Base-by-base conservation (phyloP, 2,113 vertebrate genomes). In the Nothoprocta perdicaria region DNA sequence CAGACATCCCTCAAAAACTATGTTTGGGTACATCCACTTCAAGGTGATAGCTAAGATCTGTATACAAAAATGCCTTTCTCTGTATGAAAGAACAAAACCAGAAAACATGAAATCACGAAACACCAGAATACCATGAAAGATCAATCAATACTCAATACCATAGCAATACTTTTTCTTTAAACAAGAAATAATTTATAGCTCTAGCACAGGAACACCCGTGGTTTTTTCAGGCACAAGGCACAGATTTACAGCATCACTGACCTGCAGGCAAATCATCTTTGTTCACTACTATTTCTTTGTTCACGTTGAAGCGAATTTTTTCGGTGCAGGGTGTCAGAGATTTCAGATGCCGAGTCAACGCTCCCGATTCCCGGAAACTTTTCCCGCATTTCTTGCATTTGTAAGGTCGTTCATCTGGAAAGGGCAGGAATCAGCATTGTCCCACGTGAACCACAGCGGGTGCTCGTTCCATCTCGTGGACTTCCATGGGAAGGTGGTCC, bases 291-390 rank as follows among this genome's bases (percentile, higher is more conserved):
- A 98, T 97, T 50, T 99, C 98, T 95, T 98, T 99, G 94, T 98
- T 98, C 96, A 99, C 82, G 80, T 98, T 98, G 93, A 99, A 99
- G 57, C 98, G 98, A 50, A 99, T 98, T 95, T 99, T 99, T 90
- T 99, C 99, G 0, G 99, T 99, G 96, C 99, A 99, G 0, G 99
- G 99, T 3, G 99, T 99, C 81, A 99, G 97, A 40, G 99, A 98
- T 94, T 99, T 99, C 67, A 99, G 97, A 91, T 99, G 99, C 94
- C 99, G 97, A 29, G 99, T 99, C 94, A 99, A 97, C 6, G 99
- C 99, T 3, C 99, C 99, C 0, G 99, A 99, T 93, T 99, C 99
- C 83, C 99, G 98, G 96, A 99, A 99, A 80, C 99, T 99, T 93
- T 99, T 98, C 63, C 99, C 99, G 93, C 99, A 99, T 63, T 99